Evolutionary conservation across 2,888 invertebrate species (phyloP).

Genomic region (Eupithecia subfuscata): DNA sequence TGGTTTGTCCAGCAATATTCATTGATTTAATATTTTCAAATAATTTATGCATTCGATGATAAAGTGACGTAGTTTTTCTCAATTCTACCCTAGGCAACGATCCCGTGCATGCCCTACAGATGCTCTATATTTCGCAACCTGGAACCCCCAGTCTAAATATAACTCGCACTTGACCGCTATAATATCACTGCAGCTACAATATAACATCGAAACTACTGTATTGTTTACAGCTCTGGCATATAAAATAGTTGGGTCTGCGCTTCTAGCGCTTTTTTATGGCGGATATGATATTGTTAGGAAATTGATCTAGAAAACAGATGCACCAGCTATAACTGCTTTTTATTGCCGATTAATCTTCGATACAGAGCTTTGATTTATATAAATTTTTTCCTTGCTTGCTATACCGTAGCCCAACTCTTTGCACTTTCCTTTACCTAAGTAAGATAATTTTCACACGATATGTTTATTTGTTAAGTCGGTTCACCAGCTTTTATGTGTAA

Average conservation of each 20-base stretch:
- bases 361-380: neutral
- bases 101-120: too few relatives aligned
- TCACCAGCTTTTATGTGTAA: too few relatives aligned
- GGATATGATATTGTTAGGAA: conserved; percentile 20
- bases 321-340: conserved; percentile 7
- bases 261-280: conserved; percentile 21
- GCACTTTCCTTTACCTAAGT: too few relatives aligned
- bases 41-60: too few relatives aligned
- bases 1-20: too few relatives aligned
- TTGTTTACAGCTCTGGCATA: conserved; percentile 26
- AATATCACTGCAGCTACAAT: conserved; percentile 18
- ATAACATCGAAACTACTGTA: conserved; percentile 10
- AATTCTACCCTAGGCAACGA: too few relatives aligned
- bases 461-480: too few relatives aligned
- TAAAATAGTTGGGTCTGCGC: conserved; percentile 25
- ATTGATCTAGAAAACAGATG: conserved; percentile 29
- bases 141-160: neutral
- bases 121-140: neutral
- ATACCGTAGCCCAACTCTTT: too few relatives aligned
- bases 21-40: too few relatives aligned
- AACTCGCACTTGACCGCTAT: neutral
- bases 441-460: too few relatives aligned
- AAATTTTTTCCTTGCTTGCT: neutral
- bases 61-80: too few relatives aligned
- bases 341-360: conserved; percentile 3